These are phyloP conservation scores for Pholis gunnellus DNA, from an alignment of 2,113 vertebrate genomes.

Conservation along the genomic window DNA sequence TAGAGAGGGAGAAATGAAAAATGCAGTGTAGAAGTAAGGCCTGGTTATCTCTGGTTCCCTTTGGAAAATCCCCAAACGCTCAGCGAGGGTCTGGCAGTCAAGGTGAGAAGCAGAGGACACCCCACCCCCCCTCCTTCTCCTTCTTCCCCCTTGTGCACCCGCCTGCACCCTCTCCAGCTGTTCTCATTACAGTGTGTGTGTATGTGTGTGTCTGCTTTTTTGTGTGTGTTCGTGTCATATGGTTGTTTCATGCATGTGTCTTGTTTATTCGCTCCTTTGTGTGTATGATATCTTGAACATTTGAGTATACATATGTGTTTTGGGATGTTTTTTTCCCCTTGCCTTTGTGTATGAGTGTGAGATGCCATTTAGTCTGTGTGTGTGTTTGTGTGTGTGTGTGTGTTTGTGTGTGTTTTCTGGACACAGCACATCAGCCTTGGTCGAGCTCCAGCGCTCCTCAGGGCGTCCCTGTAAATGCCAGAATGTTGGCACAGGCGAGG, in stretches of 20 bases:
- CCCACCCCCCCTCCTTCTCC: conserved; percentile 53
- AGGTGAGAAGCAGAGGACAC: conserved; percentile 85
- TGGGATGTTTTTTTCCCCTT: not conserved
- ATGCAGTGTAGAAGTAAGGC: conserved; percentile 12
- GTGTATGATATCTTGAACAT: not conserved
- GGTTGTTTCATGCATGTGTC: conserved; percentile 2
- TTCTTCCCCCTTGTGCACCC: conserved; percentile 45
- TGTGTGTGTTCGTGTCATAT: conserved; percentile 9
- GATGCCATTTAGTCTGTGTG: not conserved
- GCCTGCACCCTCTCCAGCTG: conserved; percentile 76
- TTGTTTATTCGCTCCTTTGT: conserved; percentile 28
- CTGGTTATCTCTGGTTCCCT: conserved; percentile 50
- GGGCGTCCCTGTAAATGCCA: conserved; percentile 64
- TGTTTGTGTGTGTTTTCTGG: conserved; percentile 8
- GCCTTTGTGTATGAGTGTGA: not conserved
- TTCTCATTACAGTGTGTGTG: conserved; percentile 63
- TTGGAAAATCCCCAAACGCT: conserved; percentile 84
- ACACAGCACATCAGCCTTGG: conserved; percentile 33
- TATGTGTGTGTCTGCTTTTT: conserved; percentile 14
- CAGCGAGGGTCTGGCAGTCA: conserved; percentile 76
- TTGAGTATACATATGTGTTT: not conserved
- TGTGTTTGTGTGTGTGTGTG: conserved; percentile 3
- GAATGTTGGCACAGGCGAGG: conserved; percentile 41
- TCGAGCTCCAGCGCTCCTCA: conserved; percentile 49
- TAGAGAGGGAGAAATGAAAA: conserved; percentile 11